These are phyloP conservation scores for Calypte anna DNA, from an alignment of 2,113 vertebrate genomes.

Conservation along the genomic window DNA sequence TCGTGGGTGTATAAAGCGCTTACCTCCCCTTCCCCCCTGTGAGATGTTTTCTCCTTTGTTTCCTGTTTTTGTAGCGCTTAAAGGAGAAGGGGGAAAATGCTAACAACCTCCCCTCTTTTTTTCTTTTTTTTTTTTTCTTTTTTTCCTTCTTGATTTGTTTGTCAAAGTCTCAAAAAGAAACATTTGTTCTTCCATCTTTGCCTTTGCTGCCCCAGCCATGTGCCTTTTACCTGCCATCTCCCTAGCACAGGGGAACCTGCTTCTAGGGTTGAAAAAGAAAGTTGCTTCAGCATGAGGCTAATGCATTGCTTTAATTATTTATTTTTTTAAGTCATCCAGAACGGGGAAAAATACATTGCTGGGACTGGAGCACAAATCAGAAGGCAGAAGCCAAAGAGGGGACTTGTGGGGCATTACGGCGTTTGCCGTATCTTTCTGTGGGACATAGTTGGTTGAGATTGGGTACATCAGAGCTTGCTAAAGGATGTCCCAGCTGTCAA, in stretches of 20 bases:
- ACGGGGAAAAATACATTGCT: neutral
- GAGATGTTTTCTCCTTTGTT: conserved; percentile 74
- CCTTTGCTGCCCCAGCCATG: neutral
- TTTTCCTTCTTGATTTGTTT: neutral
- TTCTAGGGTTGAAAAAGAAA: neutral
- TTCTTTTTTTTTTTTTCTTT: neutral
- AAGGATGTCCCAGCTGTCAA: neutral
- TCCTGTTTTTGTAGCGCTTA: conserved; percentile 63
- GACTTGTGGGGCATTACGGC: rapidly evolving
- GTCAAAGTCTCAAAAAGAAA: conserved; percentile 27
- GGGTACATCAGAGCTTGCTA: neutral
- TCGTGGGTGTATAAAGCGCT: conserved; percentile 55
- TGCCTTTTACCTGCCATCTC: neutral
- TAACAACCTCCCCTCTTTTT: neutral
- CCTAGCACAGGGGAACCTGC: neutral
- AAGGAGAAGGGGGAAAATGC: neutral
- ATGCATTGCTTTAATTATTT: neutral
- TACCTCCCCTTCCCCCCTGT: conserved; percentile 52
- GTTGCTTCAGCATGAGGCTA: neutral
- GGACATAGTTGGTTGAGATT: neutral
- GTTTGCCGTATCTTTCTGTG: neutral
- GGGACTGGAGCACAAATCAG: neutral
- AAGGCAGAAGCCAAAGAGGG: neutral
- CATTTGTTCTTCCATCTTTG: conserved; percentile 15
- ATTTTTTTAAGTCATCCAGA: neutral